Evolutionary conservation across 2,888 invertebrate species (phyloP).

Genomic region (Hirtodrosophila cameraria): DNA sequence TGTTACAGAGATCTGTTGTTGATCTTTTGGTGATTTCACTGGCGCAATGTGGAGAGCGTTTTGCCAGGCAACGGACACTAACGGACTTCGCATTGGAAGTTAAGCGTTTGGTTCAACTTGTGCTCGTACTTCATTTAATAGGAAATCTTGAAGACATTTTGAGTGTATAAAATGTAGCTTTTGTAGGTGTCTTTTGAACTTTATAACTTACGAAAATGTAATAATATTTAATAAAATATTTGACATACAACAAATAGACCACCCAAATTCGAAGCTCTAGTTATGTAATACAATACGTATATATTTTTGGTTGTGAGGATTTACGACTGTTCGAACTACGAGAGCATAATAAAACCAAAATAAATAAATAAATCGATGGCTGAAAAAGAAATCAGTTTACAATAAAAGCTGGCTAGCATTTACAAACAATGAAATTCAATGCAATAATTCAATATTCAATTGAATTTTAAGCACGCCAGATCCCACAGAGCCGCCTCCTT

Average conservation of each 20-base stretch:
- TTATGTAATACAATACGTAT: slow-evolving; percentile 58
- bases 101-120: neutral
- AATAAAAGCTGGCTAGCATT: slow-evolving; percentile 67
- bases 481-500: slow-evolving; percentile 41
- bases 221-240: no score
- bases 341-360: slow-evolving; percentile 65
- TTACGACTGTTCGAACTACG: slow-evolving; percentile 61
- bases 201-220: no score
- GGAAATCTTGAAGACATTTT: slow-evolving; percentile 2
- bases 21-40: slow-evolving; percentile 61
- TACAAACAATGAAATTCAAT: slow-evolving; percentile 82
- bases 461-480: slow-evolving; percentile 81
- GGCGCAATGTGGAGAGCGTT: slow-evolving; percentile 39
- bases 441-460: slow-evolving; percentile 83
- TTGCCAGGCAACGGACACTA: slow-evolving; percentile 1
- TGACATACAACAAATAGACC: slow-evolving; percentile 30
- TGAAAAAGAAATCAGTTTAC: slow-evolving; percentile 77
- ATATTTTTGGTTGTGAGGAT: slow-evolving; percentile 56
- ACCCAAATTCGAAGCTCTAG: slow-evolving; percentile 42
- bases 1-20: slow-evolving; percentile 67
- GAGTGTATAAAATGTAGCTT: neutral
- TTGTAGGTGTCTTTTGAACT: no score
- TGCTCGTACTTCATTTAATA: neutral
- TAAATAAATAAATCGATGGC: slow-evolving; percentile 74
- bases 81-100: slow-evolving; percentile 6